phyloP scores from a whole-genome alignment of 2,888 invertebrate species.

The Spisula solida region DNA sequence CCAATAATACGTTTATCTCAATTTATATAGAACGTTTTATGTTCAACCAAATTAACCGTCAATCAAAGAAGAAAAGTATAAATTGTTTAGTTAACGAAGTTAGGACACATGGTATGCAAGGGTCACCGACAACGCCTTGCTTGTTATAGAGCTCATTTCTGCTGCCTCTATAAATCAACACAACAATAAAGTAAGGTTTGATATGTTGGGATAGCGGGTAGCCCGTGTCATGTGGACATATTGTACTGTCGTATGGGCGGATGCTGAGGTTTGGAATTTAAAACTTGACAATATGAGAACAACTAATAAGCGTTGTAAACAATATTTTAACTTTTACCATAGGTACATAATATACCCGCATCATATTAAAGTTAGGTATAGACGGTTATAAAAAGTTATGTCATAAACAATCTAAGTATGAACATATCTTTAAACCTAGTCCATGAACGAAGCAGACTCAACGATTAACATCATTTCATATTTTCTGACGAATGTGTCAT shows the following conservation, averaged over 20 bases:
- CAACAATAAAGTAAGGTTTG: neutral
- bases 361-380: neutral
- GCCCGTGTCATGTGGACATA: neutral
- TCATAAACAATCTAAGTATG: neutral
- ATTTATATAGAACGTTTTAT: neutral
- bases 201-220: neutral
- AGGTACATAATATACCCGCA: too few relatives aligned
- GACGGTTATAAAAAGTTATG: neutral
- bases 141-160: neutral
- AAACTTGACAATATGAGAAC: neutral
- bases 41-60: slow-evolving; percentile 4
- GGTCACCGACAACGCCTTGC: neutral
- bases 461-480: too few relatives aligned
- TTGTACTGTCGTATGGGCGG: neutral
- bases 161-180: neutral
- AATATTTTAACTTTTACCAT: neutral
- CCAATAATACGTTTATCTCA: neutral
- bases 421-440: too few relatives aligned
- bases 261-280: neutral
- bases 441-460: too few relatives aligned
- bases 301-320: neutral
- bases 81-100: neutral
- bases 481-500: too few relatives aligned
- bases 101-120: neutral
- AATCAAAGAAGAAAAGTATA: neutral